A percentile compares a stretch with the other conserved stretches of the same genome.
These are phyloP conservation scores for Megathymus violae DNA, from an alignment of 1,140 invertebrate species.

Conservation along the genomic window DNA sequence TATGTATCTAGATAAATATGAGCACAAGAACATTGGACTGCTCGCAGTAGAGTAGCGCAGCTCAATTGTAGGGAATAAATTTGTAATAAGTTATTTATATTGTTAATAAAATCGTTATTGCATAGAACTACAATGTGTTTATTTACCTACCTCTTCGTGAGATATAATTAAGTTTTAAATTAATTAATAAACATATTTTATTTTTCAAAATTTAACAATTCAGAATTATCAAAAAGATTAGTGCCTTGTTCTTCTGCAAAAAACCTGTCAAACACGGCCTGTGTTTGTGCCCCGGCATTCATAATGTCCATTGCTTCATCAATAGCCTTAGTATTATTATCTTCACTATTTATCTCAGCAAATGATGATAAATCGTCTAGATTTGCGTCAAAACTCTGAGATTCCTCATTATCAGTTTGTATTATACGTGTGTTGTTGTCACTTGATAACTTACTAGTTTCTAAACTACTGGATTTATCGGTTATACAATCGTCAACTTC, in stretches of 20 bases:
- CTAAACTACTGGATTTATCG: not conserved
- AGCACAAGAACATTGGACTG: slow-evolving; percentile 72
- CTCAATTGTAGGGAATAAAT: slow-evolving; percentile 80
- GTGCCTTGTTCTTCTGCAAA: slow-evolving; percentile 38
- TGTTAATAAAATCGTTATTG: slow-evolving; percentile 83
- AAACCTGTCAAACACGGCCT: slow-evolving; percentile 43
- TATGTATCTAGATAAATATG: slow-evolving; percentile 44
- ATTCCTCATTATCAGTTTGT: too few species aligned
- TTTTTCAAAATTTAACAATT: slow-evolving; percentile 37
- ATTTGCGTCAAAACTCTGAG: too few species aligned
- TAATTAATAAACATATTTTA: too few species aligned
- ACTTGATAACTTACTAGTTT: not conserved
- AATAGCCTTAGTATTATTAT: too few species aligned
- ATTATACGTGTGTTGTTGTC: too few species aligned
- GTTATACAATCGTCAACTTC: not conserved
- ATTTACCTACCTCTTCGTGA: too few species aligned
- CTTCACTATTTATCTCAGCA: too few species aligned
- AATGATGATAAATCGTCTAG: too few species aligned
- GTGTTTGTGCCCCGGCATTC: slow-evolving; percentile 43
- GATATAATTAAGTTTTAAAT: too few species aligned
- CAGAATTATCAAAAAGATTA: slow-evolving; percentile 41
- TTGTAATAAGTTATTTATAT: slow-evolving; percentile 82
- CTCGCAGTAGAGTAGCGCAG: slow-evolving; percentile 80
- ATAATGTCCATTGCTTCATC: slow-evolving; percentile 49
- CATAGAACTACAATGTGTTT: slow-evolving; percentile 53